Evolutionary conservation across 2,888 invertebrate genomes (phyloP), one percentile per base, ranked within the genome.

Genomic region (Hemicrepidius hirtus): DNA sequence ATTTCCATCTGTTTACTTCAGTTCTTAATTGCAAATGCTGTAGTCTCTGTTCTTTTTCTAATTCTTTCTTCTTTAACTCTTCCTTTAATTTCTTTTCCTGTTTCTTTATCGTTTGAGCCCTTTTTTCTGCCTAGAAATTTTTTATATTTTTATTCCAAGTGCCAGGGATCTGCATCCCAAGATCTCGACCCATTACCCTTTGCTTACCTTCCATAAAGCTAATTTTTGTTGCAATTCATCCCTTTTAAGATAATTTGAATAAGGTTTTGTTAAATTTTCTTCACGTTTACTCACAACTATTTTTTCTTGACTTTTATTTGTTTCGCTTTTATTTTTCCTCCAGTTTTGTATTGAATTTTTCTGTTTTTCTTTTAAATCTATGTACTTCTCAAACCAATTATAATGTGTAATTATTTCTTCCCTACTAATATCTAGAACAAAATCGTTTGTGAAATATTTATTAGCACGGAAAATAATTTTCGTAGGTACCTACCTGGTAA

Each of bases 361-460:
- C 74, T 88, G 88, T 70, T 86, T 86, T 6, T 84, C 82, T 28
- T 87, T 85, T 46, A 90, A 78, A 3, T 82, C 76, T 10, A 86
- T 73, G 77, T 89, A 90, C 65, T 84, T 79, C 68, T 84, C 84
- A 78, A 88, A 88, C 89, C 89, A 89, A 3, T 85, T 82, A 66
- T 88, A 87, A 78, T 90, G 90, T 68, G 83, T 82, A 12, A 85
- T 80, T 35, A 89, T 86, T 20, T 83, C 81, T 59, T 87, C 86
- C 9, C 79, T 75, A 40, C 78, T 80, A 53, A 84, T 82, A 79
- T 86, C 86, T 84, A 55, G 78, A 80, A 59, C 18, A 20, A 35
- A 44, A 41, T 28, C 32, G 13, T 32, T 37, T 37, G n/a, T 37
- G 2, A 46, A 16, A 46, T 10, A 46, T 16, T n/a, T 18, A 16